Percentiles rank a stretch among this genome's conserved stretches.
These are phyloP conservation scores for Echinometra lucunter DNA, from an alignment of 53 echinoderm and acorn worm species.

Conservation along the genomic window DNA sequence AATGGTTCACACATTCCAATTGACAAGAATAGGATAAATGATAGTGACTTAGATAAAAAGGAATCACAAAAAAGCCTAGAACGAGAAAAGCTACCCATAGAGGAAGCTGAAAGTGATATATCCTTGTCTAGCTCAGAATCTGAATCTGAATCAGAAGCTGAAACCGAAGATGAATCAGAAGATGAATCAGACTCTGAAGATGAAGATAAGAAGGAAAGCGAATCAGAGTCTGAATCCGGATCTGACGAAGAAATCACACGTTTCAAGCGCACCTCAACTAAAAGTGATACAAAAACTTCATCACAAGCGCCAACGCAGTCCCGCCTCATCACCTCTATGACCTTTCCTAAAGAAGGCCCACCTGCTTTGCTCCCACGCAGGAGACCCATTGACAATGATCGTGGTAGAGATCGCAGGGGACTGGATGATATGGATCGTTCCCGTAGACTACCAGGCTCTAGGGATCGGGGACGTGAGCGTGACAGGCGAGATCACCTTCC, in stretches of 20 bases:
- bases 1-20: slow-evolving; percentile 28
- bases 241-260: slow-evolving; percentile 70
- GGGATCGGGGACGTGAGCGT: slow-evolving; percentile 32
- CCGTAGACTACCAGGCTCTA: slow-evolving; percentile 22
- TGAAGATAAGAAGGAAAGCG: slow-evolving; percentile 61
- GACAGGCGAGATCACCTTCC: neutral
- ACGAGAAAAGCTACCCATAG: slow-evolving; percentile 48
- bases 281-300: neutral
- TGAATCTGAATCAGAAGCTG: slow-evolving; percentile 72
- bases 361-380: slow-evolving; percentile 41
- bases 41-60: neutral
- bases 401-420: neutral
- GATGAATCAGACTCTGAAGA: slow-evolving; percentile 81
- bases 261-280: slow-evolving; percentile 38
- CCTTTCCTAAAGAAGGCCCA: slow-evolving; percentile 54
- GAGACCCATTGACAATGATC: slow-evolving; percentile 29
- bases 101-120: slow-evolving; percentile 46
- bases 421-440: neutral
- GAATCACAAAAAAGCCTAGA: neutral
- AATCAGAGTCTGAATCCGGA: slow-evolving; percentile 78
- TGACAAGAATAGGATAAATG: neutral
- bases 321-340: slow-evolving; percentile 70
- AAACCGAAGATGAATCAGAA: slow-evolving; percentile 83
- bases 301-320: slow-evolving; percentile 36
- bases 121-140: slow-evolving; percentile 61